Base-by-base conservation (phyloP, 2,113 vertebrate species). In the Brachirus orientalis region DNA sequence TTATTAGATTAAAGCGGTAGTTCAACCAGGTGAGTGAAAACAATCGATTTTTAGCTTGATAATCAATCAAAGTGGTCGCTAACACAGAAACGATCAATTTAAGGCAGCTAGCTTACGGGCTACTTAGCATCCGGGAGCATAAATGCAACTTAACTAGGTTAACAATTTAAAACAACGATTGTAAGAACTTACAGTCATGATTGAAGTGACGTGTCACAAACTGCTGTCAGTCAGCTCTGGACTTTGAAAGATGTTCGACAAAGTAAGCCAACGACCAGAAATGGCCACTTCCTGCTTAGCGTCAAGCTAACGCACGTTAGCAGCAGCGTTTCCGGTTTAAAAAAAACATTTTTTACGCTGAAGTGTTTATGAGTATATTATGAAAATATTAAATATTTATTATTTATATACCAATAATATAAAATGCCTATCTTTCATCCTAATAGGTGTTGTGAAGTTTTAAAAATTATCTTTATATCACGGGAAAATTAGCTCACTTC, bases 121-220 rank as follows among this genome's bases (percentile, higher is more conserved):
- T 67, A 37, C 11, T 7, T 41, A 18, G 41, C 52, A 28, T 36
- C 1, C 16, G 12, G 3, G 0, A 52, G 2, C 10, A 3, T 0
- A 6, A 58, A 51, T 1, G 38, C 45, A 56, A 35, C 2, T 18
- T 28, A 6, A 17, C 3, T 16, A 18, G 8, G 8, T 46, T 28
- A 28, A 28, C 28, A 28, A 28, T 28, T 52, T 11, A 7, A 33
- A 28, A 6, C 7, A 10, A 0, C 0, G 1, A 1, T 16, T 0
- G 0, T 1, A n/a, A 40, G 2, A 70, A 70, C 88, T 86, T 12
- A 89, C 88, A 4, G 84, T 79, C 88, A 89, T 89, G 45, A 63
- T 67, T 44, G 7, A 3, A 20, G 50, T 22, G 37, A 51, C 7
- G 41, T 62, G 45, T 44, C 14, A 16, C 1, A 50, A 56, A 1